phyloP scores from a whole-genome alignment of 2,797 vertebrate genomes.

The Pteropus rufus region DNA sequence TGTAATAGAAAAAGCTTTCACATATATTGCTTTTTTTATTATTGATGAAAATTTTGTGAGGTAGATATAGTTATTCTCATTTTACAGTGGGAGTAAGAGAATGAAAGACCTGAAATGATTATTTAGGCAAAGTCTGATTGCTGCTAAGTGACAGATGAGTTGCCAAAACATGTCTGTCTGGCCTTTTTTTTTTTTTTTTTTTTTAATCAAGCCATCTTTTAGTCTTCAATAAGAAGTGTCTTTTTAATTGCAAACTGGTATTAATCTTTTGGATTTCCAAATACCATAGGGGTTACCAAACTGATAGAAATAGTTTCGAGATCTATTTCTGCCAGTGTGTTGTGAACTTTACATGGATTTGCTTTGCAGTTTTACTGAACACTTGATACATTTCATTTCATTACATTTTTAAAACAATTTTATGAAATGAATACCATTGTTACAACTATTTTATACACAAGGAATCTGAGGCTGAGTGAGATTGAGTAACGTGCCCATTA shows the following conservation, averaged over 20 bases:
- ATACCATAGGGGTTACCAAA: neutral
- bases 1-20: neutral
- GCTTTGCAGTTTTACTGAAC: neutral
- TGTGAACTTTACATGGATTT: neutral
- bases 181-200: neutral
- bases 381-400: neutral
- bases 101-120: neutral
- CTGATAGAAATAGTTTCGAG: neutral
- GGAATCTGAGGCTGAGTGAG: neutral
- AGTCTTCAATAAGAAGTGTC: neutral
- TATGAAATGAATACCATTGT: neutral
- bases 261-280: neutral
- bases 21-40: neutral
- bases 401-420: neutral
- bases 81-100: neutral
- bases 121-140: neutral
- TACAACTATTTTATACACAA: neutral
- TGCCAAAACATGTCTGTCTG: neutral
- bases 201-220: neutral
- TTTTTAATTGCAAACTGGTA: neutral
- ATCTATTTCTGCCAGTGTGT: neutral
- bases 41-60: neutral
- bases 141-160: neutral
- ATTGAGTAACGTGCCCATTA: neutral
- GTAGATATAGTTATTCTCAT: neutral